Percentiles rank a stretch among this genome's conserved stretches.
phyloP scores from a whole-genome alignment of 2,888 invertebrate species.

The Leptodirus hochenwartii region DNA sequence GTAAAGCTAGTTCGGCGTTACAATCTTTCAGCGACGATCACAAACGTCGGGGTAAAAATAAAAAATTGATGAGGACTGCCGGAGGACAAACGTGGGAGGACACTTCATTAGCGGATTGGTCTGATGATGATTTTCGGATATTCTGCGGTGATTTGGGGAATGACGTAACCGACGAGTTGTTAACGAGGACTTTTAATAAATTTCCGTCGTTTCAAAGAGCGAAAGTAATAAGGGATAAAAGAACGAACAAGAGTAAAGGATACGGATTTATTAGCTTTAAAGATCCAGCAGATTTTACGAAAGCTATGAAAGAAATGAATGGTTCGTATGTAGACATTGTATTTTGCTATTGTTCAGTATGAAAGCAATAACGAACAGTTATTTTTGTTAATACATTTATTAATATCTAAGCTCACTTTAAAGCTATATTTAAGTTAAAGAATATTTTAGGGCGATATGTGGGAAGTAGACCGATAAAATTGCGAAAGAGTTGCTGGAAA shows the following conservation, averaged over 20 bases:
- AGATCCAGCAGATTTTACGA: conserved; percentile 92
- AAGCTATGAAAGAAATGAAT: conserved; percentile 99
- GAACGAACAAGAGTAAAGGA: conserved; percentile 96
- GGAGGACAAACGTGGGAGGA: conserved; percentile 97
- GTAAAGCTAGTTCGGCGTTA: conserved; percentile 35
- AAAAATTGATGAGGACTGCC: conserved; percentile 71
- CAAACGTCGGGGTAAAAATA: conserved; percentile 27
- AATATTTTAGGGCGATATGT: conserved; percentile 76
- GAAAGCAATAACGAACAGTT: no score
- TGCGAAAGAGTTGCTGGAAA: conserved; percentile 93
- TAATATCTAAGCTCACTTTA: not conserved
- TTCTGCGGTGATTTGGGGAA: conserved; percentile 99
- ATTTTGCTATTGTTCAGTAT: conserved; percentile 2
- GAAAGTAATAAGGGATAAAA: conserved; percentile 87
- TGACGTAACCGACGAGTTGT: conserved; percentile 93
- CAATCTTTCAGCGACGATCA: conserved; percentile 38
- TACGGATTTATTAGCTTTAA: conserved; percentile 98
- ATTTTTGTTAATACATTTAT: not conserved
- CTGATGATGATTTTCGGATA: conserved; percentile 94
- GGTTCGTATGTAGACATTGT: conserved; percentile 40
- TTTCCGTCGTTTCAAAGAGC: conserved; percentile 87
- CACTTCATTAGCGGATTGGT: conserved; percentile 83
- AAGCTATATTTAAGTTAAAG: not conserved
- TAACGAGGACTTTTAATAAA: conserved; percentile 90
- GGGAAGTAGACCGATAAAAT: conserved; percentile 94